Evolutionary conservation across 2,797 vertebrate species (phyloP), one percentile per base, ranked within the genome.

Genomic region (Nyctibius grandis): DNA sequence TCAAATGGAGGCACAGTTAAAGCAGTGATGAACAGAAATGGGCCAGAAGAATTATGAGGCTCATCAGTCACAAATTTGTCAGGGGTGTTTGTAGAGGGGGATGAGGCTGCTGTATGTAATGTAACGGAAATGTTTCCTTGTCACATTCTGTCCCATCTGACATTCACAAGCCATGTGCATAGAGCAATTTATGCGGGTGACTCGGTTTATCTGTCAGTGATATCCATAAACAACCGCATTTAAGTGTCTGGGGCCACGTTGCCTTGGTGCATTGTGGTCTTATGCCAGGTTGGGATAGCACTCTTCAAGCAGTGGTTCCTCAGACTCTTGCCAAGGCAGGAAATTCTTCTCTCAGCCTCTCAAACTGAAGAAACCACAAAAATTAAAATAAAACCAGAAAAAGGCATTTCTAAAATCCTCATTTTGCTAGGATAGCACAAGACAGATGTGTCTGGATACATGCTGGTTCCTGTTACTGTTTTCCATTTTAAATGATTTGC

Each of bases 151-250:
- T 61, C 47, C 33, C 23, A 15, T 9, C 28, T 57, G 42, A 17
- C 12, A 5, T 8, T 63, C 26, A 22, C 40, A 50, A 15, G 9
- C 54, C 3, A 0, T 7, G 26, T 36, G 19, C 22, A 7, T 6
- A 12, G 34, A 63, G 29, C 16, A 31, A 6, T 33, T 33, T 25
- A 5, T 1, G 8, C 1, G 14, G 25, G 36, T 63, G 64, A 45
- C 40, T 12, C 36, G 22, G 31, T 42, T 44, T 34, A 11, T 47
- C 10, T 50, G 15, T 9, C 59, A 34, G 53, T 36, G 31, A 36
- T 36, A 42, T 9, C 19, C 21, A 15, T 11, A 54, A 26, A 21
- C 16, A 56, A 34, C 20, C 0, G 4, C 3, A 7, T 16, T 22
- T 50, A 18, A 48, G 40, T 16, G 17, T 9, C 23, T 59, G 50